Conservation (phyloP, 2,113 vertebrate genomes). For the Hippocampus comes region DNA sequence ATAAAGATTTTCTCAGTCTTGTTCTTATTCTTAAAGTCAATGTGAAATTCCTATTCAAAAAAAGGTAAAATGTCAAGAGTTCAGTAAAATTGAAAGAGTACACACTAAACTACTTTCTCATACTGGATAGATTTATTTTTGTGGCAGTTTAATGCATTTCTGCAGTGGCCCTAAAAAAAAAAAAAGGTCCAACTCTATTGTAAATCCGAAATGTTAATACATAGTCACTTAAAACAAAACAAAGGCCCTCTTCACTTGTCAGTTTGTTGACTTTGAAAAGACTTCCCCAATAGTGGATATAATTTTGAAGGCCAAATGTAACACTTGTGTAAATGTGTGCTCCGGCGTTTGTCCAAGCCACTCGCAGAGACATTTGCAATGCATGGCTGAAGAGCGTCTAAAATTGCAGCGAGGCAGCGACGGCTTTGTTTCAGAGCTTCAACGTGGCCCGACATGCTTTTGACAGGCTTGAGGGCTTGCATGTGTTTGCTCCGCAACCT, state of each 20-base stretch:
- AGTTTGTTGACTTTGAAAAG: not conserved
- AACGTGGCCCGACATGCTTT: conserved; percentile 48
- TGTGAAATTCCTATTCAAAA: not conserved
- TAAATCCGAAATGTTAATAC: not conserved
- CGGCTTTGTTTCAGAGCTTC: conserved; percentile 48
- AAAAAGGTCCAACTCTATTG: not conserved
- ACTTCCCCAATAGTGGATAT: not conserved
- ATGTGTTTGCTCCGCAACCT: conserved; percentile 58
- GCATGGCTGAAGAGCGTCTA: conserved; percentile 41
- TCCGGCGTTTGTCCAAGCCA: conserved; percentile 10
- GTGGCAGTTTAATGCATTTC: not conserved
- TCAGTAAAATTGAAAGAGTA: not conserved
- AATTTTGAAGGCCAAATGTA: not conserved
- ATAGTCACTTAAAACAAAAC: not conserved
- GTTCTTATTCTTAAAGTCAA: not conserved
- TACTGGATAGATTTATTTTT: not conserved
- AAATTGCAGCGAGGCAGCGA: conserved; percentile 32
- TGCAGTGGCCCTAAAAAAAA: not conserved
- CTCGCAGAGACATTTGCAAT: not conserved
- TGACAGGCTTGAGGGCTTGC: conserved; percentile 62
- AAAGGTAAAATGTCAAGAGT: not conserved
- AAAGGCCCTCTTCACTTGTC: not conserved
- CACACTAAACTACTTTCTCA: not conserved
- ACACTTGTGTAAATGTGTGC: not conserved
- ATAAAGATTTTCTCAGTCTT: too few species aligned